Evolutionary conservation across 1,140 invertebrate genomes (phyloP).

Genomic region (Ctenoplectra terminalis): DNA sequence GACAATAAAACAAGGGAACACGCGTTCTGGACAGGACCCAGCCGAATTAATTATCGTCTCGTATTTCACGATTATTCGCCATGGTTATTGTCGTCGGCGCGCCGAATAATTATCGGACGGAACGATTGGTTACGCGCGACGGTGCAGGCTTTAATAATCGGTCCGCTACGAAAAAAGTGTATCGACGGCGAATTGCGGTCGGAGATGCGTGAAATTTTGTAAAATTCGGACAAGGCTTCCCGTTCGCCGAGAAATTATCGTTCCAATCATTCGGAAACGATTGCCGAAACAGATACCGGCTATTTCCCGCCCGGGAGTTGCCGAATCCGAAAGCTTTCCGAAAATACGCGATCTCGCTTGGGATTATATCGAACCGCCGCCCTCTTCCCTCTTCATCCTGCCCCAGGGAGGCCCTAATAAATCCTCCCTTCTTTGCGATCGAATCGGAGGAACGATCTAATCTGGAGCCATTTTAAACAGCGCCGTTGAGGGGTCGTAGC

Average conservation of each 20-base stretch:
- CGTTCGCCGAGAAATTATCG: constrained; percentile 2
- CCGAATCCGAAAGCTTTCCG: neutral
- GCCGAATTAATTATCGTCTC: constrained; percentile 26
- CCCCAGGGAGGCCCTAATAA: neutral
- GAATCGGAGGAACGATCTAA: neutral
- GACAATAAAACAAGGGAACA: neutral
- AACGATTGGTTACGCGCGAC: constrained; percentile 5
- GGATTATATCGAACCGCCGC: neutral
- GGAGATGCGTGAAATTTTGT: constrained; percentile 4
- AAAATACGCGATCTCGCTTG: neutral
- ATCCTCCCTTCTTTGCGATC: neutral
- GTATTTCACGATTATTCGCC: too few species aligned
- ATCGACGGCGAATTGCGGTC: neutral
- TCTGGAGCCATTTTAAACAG: neutral
- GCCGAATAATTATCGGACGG: constrained; percentile 22
- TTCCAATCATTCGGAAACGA: constrained; percentile 20
- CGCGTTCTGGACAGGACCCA: neutral
- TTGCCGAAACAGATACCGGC: constrained; percentile 13
- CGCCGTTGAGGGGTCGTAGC: too few species aligned
- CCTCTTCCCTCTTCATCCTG: neutral
- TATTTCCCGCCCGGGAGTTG: neutral
- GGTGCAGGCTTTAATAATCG: constrained; percentile 4
- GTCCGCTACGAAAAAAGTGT: too few species aligned
- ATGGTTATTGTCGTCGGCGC: constrained; percentile 20
- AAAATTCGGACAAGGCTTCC: neutral